Evolutionary conservation across 1,140 invertebrate species (phyloP).

Genomic region (Belonocnema kinseyi): DNA sequence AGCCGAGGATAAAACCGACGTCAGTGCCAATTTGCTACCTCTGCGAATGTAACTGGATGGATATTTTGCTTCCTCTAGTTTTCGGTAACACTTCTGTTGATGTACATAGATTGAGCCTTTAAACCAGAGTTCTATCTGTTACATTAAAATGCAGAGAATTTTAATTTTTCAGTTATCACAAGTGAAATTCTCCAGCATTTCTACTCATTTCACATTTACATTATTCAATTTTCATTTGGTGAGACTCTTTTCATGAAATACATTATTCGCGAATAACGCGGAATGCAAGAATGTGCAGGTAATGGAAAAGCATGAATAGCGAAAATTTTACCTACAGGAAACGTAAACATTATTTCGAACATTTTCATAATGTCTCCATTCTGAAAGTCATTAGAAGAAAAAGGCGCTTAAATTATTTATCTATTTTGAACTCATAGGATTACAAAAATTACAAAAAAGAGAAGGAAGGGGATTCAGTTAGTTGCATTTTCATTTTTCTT

Average conservation of each 20-base stretch:
- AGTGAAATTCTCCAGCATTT: neutral
- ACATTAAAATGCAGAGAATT: neutral
- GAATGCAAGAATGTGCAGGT: neutral
- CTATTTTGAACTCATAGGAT: no score
- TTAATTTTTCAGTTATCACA: neutral
- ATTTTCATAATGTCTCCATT: no score
- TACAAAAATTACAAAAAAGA: no score
- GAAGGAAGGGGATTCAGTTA: no score
- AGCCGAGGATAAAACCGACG: conserved; percentile 28
- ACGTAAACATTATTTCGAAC: no score
- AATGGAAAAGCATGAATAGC: neutral
- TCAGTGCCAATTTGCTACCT: conserved; percentile 44
- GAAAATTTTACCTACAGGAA: neutral
- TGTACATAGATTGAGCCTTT: neutral
- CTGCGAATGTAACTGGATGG: conserved; percentile 14
- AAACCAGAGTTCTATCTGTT: neutral
- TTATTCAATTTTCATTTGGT: neutral
- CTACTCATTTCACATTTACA: neutral
- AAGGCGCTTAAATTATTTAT: no score
- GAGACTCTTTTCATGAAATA: neutral
- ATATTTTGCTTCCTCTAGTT: neutral
- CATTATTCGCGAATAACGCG: neutral
- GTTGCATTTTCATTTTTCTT: no score
- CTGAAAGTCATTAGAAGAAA: no score
- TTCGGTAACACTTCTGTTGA: neutral